Evolutionary conservation across 1,140 invertebrate genomes (phyloP).

Genomic region (Pogonomyrmex barbatus): DNA sequence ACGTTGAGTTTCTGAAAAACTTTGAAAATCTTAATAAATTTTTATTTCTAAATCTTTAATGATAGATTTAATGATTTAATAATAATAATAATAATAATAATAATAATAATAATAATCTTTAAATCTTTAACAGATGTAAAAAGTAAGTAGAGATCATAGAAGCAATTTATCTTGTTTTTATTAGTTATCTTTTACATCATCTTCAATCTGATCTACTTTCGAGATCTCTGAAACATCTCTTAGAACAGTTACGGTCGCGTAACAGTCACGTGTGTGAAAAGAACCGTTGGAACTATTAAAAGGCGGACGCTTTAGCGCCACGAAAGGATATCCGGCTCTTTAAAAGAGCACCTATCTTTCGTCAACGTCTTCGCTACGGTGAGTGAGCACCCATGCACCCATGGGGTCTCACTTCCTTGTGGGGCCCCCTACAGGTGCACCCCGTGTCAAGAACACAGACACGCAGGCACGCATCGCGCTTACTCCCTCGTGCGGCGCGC

Average conservation of each 20-base stretch:
- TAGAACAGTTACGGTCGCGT: background rate
- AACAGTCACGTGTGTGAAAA: background rate
- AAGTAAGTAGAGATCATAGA: background rate
- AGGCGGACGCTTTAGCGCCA: background rate
- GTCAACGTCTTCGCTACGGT: constrained; percentile 78
- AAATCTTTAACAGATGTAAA: no score
- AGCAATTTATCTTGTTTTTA: background rate
- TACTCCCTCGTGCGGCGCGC: constrained; percentile 9
- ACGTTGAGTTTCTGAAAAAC: constrained; percentile 13
- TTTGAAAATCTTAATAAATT: background rate
- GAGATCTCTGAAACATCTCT: background rate
- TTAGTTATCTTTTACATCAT: background rate
- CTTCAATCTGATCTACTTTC: constrained; percentile 33
- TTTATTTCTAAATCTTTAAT: no score
- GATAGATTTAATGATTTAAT: no score
- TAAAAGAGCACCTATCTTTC: constrained; percentile 66
- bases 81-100: no score
- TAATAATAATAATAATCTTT: no score
- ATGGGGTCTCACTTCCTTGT: constrained; percentile 52
- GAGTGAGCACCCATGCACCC: background rate
- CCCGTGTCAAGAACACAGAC: constrained; percentile 38
- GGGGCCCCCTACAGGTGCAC: constrained; percentile 79
- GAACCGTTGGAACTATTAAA: constrained; percentile 61
- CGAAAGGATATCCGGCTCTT: constrained; percentile 67
- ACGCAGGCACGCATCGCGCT: constrained; percentile 35